phyloP scores from a whole-genome alignment of 2,797 vertebrate species.

The Emys orbicularis region DNA sequence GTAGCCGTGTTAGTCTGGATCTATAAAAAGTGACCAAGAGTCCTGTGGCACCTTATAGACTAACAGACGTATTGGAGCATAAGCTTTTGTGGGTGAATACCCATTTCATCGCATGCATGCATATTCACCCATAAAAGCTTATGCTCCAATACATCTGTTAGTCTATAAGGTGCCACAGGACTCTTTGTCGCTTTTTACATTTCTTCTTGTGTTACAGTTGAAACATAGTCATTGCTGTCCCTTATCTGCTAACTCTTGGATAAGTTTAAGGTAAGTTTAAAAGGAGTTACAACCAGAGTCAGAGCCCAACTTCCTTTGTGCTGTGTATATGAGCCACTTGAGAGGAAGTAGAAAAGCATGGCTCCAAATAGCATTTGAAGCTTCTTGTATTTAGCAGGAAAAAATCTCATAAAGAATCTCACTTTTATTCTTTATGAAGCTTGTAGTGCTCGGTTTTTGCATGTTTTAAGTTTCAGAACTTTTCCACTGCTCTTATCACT shows the following conservation, averaged over 20 bases:
- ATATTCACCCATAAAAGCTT: too few relatives aligned
- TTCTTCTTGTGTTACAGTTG: not conserved
- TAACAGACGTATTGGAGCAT: too few relatives aligned
- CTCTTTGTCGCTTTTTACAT: too few relatives aligned
- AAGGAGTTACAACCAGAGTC: not conserved
- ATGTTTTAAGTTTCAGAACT: slow-evolving; percentile 9
- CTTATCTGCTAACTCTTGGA: not conserved
- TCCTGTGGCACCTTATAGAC: too few relatives aligned
- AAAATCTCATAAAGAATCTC: not conserved
- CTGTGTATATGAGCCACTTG: not conserved
- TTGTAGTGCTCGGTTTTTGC: not conserved
- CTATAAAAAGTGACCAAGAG: too few relatives aligned
- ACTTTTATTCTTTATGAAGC: not conserved
- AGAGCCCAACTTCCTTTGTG: not conserved
- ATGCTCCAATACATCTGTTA: too few relatives aligned
- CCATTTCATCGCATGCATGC: too few relatives aligned
- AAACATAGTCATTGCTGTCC: not conserved
- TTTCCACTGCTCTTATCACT: not conserved
- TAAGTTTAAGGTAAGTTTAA: not conserved
- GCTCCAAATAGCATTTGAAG: fast-evolving
- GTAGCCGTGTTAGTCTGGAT: too few relatives aligned
- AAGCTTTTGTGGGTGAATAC: too few relatives aligned
- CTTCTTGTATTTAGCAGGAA: not conserved
- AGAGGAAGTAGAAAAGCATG: not conserved
- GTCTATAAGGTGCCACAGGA: too few relatives aligned